Evolutionary conservation across 2,113 vertebrate genomes (phyloP).

Genomic region (Phoenicopterus ruber): DNA sequence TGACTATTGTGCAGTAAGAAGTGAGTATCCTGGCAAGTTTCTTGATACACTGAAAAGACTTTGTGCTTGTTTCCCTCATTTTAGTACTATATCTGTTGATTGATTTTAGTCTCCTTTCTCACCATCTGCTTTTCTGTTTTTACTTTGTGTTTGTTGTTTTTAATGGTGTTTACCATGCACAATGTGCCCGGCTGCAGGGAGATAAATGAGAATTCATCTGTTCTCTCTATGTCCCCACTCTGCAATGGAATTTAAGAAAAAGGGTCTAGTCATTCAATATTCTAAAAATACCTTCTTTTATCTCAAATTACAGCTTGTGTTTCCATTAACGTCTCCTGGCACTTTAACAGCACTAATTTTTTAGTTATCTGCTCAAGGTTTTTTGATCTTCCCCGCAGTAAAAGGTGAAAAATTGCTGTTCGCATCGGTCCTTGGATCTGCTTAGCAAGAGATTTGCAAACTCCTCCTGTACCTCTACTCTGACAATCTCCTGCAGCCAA

Average conservation of each 20-base stretch:
- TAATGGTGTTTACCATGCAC: background rate
- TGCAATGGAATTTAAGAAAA: conserved; percentile 16
- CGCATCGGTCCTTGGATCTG: background rate
- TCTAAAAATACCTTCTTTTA: conserved; percentile 36
- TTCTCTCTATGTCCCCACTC: background rate
- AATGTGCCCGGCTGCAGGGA: background rate
- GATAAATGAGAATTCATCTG: conserved; percentile 10
- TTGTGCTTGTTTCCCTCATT: background rate
- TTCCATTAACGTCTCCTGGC: background rate
- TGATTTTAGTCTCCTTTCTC: background rate
- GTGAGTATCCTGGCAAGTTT: background rate
- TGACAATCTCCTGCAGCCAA: background rate
- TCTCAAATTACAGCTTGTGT: conserved; percentile 7
- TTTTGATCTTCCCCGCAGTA: background rate
- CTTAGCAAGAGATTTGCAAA: conserved; percentile 20
- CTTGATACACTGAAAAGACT: background rate
- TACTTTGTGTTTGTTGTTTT: conserved; percentile 12
- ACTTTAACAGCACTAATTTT: conserved; percentile 1
- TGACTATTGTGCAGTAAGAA: background rate
- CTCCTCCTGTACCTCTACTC: background rate
- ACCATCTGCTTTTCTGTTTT: conserved; percentile 26
- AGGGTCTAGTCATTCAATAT: background rate
- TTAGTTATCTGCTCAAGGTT: conserved; percentile 1
- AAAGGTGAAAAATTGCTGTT: background rate
- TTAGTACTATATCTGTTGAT: background rate